Evolutionary conservation across 1,140 invertebrate genomes (phyloP), one percentile per base, ranked within the genome.

Genomic region (Thaumetopoea pityocampa): DNA sequence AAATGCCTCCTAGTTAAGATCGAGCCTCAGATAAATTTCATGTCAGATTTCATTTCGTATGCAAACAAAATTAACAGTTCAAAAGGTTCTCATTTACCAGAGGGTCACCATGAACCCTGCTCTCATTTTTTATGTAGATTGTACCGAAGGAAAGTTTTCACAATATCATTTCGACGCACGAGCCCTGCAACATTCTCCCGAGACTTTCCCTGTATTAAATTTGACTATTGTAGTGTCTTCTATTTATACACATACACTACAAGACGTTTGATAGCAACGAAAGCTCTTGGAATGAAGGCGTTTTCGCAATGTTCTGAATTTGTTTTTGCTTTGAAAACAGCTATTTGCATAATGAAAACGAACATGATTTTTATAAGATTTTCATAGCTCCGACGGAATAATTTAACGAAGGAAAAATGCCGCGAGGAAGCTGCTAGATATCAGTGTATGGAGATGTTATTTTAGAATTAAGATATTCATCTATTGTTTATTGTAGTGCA

Each of bases 71-170:
- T 74, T 71, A 78, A 74, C 69, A 67, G 66, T 68, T 74, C 64
- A 69, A 76, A 71, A 74, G 59, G 53, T 58, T 70, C 48, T 73
- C 66, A 74, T 81, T 77, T 81, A 70, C 60, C 56, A 62, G 53
- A 57, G 67, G 67, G 62, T 69, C 67, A 62, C 69, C 62, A 32
- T 52, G 34, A 66, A 67, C 68, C 72, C 68, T 71, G 52, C 34
- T 40, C 67, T 77, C 70, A 77, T 80, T 80, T 77, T 78, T 78
- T 78, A 81, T 81, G 74, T 77, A 79, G 68, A 81, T 82, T 78
- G 64, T 57, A 53, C 57, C 62, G 59, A 82, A 70, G 64, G 64
- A 76, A 82, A 79, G 67, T 80, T 78, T 71, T 57, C n/a, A 67
- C 66, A 82, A 78, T 82, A 77, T 74, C 71, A 77, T 70, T 67